A percentile compares a stretch with the other conserved stretches of the same genome.
Evolutionary conservation across 92 coral and sea anemone species (phyloP).

Genomic region (Blastomussa wellsi): DNA sequence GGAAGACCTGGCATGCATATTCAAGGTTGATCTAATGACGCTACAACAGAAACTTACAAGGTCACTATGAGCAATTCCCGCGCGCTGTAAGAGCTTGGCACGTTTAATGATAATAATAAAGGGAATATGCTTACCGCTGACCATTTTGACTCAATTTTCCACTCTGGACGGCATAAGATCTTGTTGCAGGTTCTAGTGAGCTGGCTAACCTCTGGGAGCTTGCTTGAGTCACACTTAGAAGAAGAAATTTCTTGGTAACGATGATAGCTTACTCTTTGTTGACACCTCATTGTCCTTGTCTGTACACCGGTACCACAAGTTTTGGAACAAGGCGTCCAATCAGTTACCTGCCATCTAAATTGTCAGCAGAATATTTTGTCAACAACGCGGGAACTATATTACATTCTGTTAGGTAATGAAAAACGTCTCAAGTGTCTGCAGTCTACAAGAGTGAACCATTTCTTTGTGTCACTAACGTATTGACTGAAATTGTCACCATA

Average conservation of each 20-base stretch:
- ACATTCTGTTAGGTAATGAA: no score
- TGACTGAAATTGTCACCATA: no score
- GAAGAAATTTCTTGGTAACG: not conserved
- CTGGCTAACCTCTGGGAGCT: not conserved
- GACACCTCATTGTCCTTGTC: not conserved
- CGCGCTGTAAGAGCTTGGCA: no score
- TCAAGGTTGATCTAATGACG: no score
- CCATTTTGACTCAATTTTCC: constrained; percentile 12
- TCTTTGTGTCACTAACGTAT: no score
- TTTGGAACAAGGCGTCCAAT: constrained; percentile 16
- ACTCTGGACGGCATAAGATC: constrained; percentile 5
- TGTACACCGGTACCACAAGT: constrained; percentile 16
- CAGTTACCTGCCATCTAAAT: constrained; percentile 16
- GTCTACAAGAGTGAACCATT: no score
- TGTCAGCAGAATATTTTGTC: not conserved
- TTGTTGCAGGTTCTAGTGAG: constrained; percentile 18
- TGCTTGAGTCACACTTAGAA: constrained; percentile 1
- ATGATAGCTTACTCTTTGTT: not conserved
- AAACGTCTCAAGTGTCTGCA: no score
- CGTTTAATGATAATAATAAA: no score
- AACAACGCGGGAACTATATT: not conserved
- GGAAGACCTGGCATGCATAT: no score
- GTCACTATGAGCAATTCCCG: no score
- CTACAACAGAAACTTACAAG: no score
- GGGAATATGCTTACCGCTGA: constrained; percentile 14